These are phyloP conservation scores for Ennomos quercinarius DNA, from an alignment of 2,888 invertebrate genomes.

Conservation along the genomic window DNA sequence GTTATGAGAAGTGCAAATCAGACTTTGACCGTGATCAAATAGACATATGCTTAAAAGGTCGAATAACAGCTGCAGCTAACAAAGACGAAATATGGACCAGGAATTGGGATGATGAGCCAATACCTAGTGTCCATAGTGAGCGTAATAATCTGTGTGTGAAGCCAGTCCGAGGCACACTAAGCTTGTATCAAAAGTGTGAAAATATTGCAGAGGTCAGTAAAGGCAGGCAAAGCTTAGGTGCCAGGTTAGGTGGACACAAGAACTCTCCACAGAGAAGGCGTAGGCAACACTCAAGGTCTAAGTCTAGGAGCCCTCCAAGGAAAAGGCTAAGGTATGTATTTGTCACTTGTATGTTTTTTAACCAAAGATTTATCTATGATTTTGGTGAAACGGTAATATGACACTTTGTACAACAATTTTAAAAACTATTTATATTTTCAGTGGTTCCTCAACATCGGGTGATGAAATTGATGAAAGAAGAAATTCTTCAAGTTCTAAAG, in stretches of 20 bases:
- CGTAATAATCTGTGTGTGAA: slow-evolving; percentile 88
- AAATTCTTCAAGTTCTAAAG: slow-evolving; percentile 51
- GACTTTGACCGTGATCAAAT: slow-evolving; percentile 97
- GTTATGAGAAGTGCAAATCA: slow-evolving; percentile 95
- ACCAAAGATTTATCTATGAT: no score
- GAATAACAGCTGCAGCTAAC: slow-evolving; percentile 95
- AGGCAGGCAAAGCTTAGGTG: slow-evolving; percentile 50
- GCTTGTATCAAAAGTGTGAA: slow-evolving; percentile 85
- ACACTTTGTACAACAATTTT: no score
- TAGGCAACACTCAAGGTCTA: slow-evolving; percentile 67
- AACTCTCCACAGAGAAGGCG: slow-evolving; percentile 70
- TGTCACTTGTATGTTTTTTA: no score
- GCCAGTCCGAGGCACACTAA: slow-evolving; percentile 84
- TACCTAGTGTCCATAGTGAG: slow-evolving; percentile 95
- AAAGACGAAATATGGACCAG: slow-evolving; percentile 94
- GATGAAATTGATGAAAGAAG: slow-evolving; percentile 84
- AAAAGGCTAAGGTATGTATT: slow-evolving; percentile 75
- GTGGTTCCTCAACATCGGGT: slow-evolving; percentile 81
- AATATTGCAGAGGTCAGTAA: slow-evolving; percentile 58
- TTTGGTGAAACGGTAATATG: background rate
- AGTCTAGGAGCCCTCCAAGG: slow-evolving; percentile 79
- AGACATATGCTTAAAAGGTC: slow-evolving; percentile 96
- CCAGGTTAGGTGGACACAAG: slow-evolving; percentile 58
- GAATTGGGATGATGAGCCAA: slow-evolving; percentile 97
- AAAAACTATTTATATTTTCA: slow-evolving; percentile 53